Conservation (phyloP, 2,113 vertebrate genomes). For the Helogale parvula region DNA sequence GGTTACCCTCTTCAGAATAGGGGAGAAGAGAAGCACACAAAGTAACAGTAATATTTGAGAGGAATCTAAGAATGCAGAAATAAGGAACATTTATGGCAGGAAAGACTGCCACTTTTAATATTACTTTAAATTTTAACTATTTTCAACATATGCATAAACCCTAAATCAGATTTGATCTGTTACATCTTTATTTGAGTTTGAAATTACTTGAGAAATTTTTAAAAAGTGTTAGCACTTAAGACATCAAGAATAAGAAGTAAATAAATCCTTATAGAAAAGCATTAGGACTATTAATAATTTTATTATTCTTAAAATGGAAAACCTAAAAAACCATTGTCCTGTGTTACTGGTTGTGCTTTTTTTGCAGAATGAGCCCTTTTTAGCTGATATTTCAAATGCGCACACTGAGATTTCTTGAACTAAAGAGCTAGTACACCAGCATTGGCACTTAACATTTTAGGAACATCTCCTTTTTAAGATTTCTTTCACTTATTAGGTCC, state of each 20-base stretch:
- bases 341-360: background rate
- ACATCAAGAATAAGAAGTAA: background rate
- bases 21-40: background rate
- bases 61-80: background rate
- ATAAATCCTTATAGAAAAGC: background rate
- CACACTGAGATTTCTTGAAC: background rate
- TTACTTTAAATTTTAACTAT: slow-evolving; percentile 49
- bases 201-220: background rate
- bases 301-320: slow-evolving; percentile 1
- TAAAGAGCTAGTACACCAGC: background rate
- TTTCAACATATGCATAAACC: slow-evolving; percentile 56
- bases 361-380: background rate
- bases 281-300: background rate
- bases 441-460: background rate
- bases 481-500: background rate
- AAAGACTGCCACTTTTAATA: slow-evolving; percentile 36
- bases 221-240: background rate
- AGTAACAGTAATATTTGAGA: background rate
- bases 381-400: background rate
- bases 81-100: background rate
- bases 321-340: background rate
- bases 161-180: background rate
- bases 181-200: background rate
- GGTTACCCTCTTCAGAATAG: background rate
- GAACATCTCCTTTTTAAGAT: background rate